These are phyloP conservation scores for Pseudococcus viburni DNA, from an alignment of 2,888 invertebrate species.

Conservation along the genomic window DNA sequence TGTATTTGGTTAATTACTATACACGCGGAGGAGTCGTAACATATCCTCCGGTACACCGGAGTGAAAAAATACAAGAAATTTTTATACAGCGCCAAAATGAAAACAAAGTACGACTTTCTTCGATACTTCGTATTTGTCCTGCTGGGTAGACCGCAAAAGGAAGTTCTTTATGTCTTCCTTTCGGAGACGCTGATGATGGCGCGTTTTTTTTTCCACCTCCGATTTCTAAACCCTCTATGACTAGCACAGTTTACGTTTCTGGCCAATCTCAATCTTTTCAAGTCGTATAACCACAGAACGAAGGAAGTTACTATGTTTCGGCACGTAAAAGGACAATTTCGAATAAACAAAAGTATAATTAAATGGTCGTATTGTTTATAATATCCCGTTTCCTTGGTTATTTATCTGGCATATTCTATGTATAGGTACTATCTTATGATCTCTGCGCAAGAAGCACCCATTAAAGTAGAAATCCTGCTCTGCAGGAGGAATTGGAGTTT, in stretches of 20 bases:
- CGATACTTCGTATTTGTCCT: neutral
- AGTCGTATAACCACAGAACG: slow-evolving; percentile 17
- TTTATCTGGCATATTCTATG: neutral
- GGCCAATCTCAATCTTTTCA: slow-evolving; percentile 45
- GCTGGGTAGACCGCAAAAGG: neutral
- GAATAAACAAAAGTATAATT: slow-evolving; percentile 62
- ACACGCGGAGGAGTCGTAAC: neutral
- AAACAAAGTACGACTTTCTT: neutral
- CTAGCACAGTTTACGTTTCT: slow-evolving; percentile 13
- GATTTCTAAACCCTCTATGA: neutral
- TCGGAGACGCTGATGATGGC: neutral
- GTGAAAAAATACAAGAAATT: neutral
- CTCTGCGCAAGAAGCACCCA: neutral
- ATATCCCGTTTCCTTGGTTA: slow-evolving; percentile 27
- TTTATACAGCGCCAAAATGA: neutral
- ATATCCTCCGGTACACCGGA: neutral
- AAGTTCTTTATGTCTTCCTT: slow-evolving; percentile 44
- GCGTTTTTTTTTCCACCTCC: neutral
- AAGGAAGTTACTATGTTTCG: slow-evolving; percentile 43
- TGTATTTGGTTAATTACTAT: neutral
- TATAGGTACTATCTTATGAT: neutral
- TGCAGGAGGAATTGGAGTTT: too few species aligned
- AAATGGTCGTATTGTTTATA: slow-evolving; percentile 60
- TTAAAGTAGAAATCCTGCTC: neutral
- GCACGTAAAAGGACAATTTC: slow-evolving; percentile 56